These are phyloP conservation scores for Poeciliopsis infans DNA, from an alignment of 2,797 vertebrate genomes.

Conservation along the genomic window DNA sequence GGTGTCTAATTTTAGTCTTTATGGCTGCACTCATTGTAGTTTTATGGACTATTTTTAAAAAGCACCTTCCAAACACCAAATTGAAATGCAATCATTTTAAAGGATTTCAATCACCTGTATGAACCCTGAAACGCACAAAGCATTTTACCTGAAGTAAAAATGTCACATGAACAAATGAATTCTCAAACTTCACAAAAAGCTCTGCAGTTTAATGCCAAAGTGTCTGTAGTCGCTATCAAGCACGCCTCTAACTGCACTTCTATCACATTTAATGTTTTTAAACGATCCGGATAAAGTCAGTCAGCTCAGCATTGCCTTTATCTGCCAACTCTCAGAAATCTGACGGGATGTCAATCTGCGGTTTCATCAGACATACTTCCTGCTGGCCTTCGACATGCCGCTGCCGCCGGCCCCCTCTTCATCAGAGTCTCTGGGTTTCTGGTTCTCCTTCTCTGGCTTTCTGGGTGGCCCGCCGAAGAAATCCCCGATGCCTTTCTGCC, in stretches of 20 bases:
- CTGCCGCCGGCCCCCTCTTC: constrained; percentile 85
- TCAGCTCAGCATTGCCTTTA: background rate
- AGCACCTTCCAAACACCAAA: no score
- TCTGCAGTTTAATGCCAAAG: background rate
- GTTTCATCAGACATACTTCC: constrained; percentile 77
- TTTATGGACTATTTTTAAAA: no score
- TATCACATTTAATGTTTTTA: background rate
- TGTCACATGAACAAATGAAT: background rate
- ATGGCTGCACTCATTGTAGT: no score
- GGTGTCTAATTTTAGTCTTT: no score
- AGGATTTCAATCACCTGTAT: no score
- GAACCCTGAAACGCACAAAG: background rate
- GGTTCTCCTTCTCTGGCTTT: constrained; percentile 85
- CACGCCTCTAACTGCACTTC: background rate
- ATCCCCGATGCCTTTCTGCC: constrained; percentile 92
- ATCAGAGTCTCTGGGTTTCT: constrained; percentile 63
- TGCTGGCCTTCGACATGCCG: constrained; percentile 73
- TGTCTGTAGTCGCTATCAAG: no score
- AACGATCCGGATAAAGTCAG: background rate
- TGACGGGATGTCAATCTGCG: background rate
- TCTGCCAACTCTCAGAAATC: background rate
- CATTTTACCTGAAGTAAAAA: background rate
- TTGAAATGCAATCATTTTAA: no score
- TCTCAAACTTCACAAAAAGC: background rate
- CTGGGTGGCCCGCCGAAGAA: constrained; percentile 85